These are phyloP conservation scores for Phallusia fumigata DNA, from an alignment of 23 tunicate species.

Conservation along the genomic window DNA sequence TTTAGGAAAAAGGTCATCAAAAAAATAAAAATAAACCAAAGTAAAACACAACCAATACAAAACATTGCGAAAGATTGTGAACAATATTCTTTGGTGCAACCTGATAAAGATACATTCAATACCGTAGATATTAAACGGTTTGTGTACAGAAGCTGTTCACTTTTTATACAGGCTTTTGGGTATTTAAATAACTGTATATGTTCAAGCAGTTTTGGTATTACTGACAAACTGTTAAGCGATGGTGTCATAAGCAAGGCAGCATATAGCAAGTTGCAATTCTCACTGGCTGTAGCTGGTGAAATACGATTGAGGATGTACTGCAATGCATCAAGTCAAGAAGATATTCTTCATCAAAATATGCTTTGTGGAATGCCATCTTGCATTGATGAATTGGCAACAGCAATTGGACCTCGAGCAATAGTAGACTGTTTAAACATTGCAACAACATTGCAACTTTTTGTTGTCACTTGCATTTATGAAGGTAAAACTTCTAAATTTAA, in stretches of 20 bases:
- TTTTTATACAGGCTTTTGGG: neutral
- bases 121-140: slow-evolving; percentile 2
- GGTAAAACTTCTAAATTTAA: too few species aligned
- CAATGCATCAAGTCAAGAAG: neutral
- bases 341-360: neutral
- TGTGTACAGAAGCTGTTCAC: slow-evolving; percentile 5
- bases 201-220: neutral
- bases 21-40: too few species aligned
- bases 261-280: neutral
- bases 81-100: neutral
- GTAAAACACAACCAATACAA: neutral
- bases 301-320: neutral
- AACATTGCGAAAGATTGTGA: neutral
- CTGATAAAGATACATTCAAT: neutral
- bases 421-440: neutral
- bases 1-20: neutral
- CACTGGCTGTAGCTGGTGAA: neutral
- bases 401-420: neutral
- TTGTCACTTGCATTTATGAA: neutral
- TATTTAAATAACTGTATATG: neutral
- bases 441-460: neutral
- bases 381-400: neutral
- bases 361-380: neutral
- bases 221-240: neutral
- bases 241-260: neutral